These are phyloP conservation scores for Listronotus oregonensis DNA, from an alignment of 1,140 invertebrate genomes.

Conservation along the genomic window DNA sequence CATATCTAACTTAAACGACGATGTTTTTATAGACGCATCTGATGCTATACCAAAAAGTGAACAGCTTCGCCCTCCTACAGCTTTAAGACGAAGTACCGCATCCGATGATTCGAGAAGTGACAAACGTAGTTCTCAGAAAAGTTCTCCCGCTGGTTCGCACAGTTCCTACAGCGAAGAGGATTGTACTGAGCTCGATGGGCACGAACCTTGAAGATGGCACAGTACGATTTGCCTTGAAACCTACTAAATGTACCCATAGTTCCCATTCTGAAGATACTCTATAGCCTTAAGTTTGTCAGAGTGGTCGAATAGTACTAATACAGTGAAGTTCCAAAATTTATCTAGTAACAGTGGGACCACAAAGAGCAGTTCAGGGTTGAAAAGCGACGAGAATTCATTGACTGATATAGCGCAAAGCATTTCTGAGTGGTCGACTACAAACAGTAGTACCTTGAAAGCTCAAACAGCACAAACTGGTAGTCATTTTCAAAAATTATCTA, in stretches of 20 bases:
- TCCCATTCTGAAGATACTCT: constrained; percentile 84
- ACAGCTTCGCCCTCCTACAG: constrained; percentile 52
- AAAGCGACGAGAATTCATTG: constrained; percentile 63
- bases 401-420: constrained; percentile 63
- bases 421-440: constrained; percentile 65
- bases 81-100: constrained; percentile 50
- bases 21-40: constrained; percentile 62
- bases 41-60: constrained; percentile 40
- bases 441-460: constrained; percentile 52
- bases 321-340: constrained; percentile 74
- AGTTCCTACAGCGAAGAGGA: constrained; percentile 73
- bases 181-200: constrained; percentile 61
- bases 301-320: constrained; percentile 82
- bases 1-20: constrained; percentile 64
- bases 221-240: constrained; percentile 74
- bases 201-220: constrained; percentile 76
- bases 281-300: constrained; percentile 82
- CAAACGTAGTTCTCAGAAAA: constrained; percentile 40
- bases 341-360: constrained; percentile 70
- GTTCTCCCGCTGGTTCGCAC: constrained; percentile 62
- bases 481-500: constrained; percentile 54
- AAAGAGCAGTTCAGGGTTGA: constrained; percentile 62
- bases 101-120: constrained; percentile 55
- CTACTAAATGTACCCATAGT: constrained; percentile 75
- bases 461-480: constrained; percentile 43